These are phyloP conservation scores for Periplaneta americana DNA, from an alignment of 1,140 invertebrate genomes.

Conservation along the genomic window DNA sequence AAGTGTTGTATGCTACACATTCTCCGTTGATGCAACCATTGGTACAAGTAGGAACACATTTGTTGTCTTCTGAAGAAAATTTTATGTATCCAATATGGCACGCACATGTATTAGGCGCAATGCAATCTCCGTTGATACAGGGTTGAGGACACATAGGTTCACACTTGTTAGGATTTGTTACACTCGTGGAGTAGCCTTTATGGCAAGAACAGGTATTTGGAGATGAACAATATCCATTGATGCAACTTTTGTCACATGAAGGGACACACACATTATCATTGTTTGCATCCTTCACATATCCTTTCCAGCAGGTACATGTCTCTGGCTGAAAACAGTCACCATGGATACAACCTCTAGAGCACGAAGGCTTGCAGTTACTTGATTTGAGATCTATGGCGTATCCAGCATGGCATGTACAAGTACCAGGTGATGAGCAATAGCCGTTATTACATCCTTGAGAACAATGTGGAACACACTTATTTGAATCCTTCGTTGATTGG, in stretches of 20 bases:
- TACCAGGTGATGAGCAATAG: conserved; percentile 50
- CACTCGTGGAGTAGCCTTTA: conserved; percentile 18
- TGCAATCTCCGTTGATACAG: conserved; percentile 39
- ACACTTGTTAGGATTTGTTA: conserved; percentile 44
- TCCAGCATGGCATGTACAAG: conserved; percentile 39
- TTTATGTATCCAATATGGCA: conserved; percentile 26
- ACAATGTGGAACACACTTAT: conserved; percentile 50
- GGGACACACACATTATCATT: neutral
- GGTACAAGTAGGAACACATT: conserved; percentile 51
- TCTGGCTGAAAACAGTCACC: conserved; percentile 33
- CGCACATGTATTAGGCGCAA: conserved; percentile 33
- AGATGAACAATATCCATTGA: conserved; percentile 27
- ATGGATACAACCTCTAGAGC: conserved; percentile 34
- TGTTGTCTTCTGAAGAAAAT: neutral
- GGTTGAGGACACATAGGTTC: conserved; percentile 29
- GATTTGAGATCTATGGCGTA: conserved; percentile 15
- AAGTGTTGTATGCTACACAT: conserved; percentile 50
- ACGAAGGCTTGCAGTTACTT: conserved; percentile 25
- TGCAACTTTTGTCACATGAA: conserved; percentile 20
- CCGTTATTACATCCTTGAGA: conserved; percentile 47
- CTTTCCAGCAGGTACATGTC: neutral
- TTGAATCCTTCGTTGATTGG: conserved; percentile 3
- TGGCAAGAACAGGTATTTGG: conserved; percentile 29
- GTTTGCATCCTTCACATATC: neutral
- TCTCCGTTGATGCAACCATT: conserved; percentile 48